Evolutionary conservation across 2,888 invertebrate species (phyloP), one percentile per base, ranked within the genome.

Genomic region (Cataglyphis cursor): DNA sequence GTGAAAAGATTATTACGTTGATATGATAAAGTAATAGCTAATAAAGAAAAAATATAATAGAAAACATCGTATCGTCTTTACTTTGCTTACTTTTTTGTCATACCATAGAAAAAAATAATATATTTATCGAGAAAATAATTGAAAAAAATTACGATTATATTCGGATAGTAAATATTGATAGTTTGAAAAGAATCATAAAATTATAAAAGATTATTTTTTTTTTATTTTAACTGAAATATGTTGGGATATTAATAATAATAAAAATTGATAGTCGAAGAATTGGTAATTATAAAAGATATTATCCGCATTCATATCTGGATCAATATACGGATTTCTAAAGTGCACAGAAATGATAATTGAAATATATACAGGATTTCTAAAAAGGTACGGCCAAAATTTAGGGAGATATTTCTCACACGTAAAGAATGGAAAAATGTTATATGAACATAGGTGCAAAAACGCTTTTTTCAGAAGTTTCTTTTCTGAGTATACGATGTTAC

Each of bases 281-380:
- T 44, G n/a, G 4, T 21, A 15, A 75, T 51, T 21, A 35, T 8
- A 9, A 4, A 51, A n/a, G 18, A 75, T 51, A 12, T 54, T 38
- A 54, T 12, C 12, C 1, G 12, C 12, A 21, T 38, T 51, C 8
- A 38, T 54, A 6, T 38, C 9, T 18, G 24, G 0, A n/a, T n/a
- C 21, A 10, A 35, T 24, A 54, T 12, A 31, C 4, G 72, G 24
- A 59, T 70, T 70, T 35, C 38, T n/a, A 70, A 78, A 72, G 61
- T 35, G 35, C 8, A 8, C 28, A 15, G 21, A 41, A 8, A 44
- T 57, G 21, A 59, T 59, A 59, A n/a, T n/a, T 15, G n/a, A 38
- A 12, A 59, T 12, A 78, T 12, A 12, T 24, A 24, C 24, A 24
- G 24, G 24, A 24, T 24, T 24, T 24, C 24, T 2, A 28, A 28